Base-by-base conservation (phyloP, 1,140 invertebrate species). In the Diabrotica virgifera region DNA sequence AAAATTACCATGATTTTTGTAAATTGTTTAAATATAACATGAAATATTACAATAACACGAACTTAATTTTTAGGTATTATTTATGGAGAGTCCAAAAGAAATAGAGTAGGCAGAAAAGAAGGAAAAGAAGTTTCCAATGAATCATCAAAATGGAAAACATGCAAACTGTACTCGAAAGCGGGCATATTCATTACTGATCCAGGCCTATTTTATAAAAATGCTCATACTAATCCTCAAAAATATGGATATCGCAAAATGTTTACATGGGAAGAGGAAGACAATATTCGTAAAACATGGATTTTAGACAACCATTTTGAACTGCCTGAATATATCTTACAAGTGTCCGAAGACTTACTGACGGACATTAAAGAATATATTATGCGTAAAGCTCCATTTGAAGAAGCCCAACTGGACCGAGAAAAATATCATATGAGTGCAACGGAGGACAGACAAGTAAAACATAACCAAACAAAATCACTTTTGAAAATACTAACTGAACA, bases 281-380 rank as follows among this genome's bases (percentile, higher is more conserved):
- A 46, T n/a, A 40, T 60, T 9, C 38, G 46, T 46, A 46, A 46
- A 9, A 46, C 6, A 5, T 60, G 58, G 58, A 11, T 46, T 24
- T 7, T n/a, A 60, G 58, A 60, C 6, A 36, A 10, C 5, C n/a
- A 12, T 24, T 14, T 50, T 12, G 37, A 60, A 13, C 6, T 60
- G 5, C 24, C 55, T 9, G 50, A 14, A 13, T 60, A 60, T 14
- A 52, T 10, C 8, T 46, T 60, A 14, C 24, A 38, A 9, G 36
- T 60, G 5, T 14, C 12, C 11, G 58, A 60, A 5, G 46, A 60
- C 7, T 46, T 50, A n/a, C 8, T 60, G 36, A 52, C 12, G 2
- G 13, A 12, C 5, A 36, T 60, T n/a, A 60, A 8, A n/a, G 58
- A 60, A 38, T 60, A 60, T 13, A 24, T 60, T 5, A 60, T 60